Conservation (phyloP, 2,113 vertebrate species). For the Origma solitaria region DNA sequence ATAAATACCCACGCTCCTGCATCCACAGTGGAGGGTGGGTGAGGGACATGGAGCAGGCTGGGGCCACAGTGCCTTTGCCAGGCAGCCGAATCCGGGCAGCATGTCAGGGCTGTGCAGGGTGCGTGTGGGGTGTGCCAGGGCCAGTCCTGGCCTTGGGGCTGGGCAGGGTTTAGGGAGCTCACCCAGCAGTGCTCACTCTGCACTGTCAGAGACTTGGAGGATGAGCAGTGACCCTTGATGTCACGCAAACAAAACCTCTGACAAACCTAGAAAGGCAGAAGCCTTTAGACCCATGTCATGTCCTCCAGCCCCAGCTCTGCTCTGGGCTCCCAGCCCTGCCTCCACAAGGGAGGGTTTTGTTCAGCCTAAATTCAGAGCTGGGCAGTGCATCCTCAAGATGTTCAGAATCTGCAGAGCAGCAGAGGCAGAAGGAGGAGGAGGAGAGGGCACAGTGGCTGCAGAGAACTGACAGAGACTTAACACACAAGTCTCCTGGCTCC, state of each 20-base stretch:
- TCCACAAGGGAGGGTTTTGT: not conserved
- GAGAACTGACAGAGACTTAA: not conserved
- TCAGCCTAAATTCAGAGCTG: not conserved
- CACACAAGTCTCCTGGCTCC: rapidly evolving
- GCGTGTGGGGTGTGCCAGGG: rapidly evolving
- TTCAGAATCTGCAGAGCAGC: not conserved
- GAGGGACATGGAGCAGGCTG: not conserved
- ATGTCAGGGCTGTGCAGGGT: rapidly evolving
- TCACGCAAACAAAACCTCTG: not conserved
- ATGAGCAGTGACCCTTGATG: rapidly evolving
- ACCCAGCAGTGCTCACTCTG: rapidly evolving
- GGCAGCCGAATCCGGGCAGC: rapidly evolving
- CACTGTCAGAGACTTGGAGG: rapidly evolving
- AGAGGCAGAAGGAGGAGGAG: not conserved
- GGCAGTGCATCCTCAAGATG: not conserved
- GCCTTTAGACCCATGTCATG: rapidly evolving
- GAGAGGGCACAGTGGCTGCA: not conserved
- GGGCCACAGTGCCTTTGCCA: rapidly evolving
- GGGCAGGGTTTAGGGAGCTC: not conserved
- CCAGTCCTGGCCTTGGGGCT: not conserved
- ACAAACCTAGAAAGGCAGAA: not conserved
- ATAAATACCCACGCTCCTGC: conserved; percentile 15
- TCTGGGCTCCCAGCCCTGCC: not conserved
- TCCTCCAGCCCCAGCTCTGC: not conserved
- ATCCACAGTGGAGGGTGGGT: rapidly evolving